Evolutionary conservation across 2,113 vertebrate species (phyloP).

Genomic region (Egretta garzetta): DNA sequence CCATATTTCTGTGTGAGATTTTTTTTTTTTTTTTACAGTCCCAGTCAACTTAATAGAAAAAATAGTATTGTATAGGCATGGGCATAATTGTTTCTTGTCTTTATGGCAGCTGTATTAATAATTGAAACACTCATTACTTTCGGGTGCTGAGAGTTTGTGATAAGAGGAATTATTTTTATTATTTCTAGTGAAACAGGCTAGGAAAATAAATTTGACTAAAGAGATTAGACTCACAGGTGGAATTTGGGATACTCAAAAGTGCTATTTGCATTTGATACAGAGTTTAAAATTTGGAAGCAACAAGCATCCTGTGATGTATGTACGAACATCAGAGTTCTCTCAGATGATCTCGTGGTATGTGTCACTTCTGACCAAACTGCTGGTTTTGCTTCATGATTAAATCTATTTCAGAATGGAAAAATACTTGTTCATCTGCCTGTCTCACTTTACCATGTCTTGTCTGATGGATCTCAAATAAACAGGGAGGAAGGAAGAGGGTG

Average conservation of each 20-base stretch:
- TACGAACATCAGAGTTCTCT: not conserved
- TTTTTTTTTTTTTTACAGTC: not conserved
- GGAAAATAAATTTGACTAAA: not conserved
- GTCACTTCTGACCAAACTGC: not conserved
- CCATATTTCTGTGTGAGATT: not conserved
- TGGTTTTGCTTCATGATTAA: not conserved
- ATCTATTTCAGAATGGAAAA: not conserved
- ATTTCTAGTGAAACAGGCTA: not conserved
- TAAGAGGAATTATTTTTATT: not conserved
- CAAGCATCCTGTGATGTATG: not conserved
- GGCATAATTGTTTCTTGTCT: not conserved
- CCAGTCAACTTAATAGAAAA: not conserved
- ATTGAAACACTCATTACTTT: not conserved
- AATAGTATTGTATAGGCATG: fast-evolving
- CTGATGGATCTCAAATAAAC: not conserved
- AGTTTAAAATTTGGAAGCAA: not conserved
- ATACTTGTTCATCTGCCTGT: not conserved
- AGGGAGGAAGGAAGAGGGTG: not conserved
- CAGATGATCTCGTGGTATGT: not conserved
- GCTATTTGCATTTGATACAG: not conserved
- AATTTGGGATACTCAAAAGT: not conserved
- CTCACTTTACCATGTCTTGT: not conserved
- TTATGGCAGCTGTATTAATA: not conserved
- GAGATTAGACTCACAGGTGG: not conserved
- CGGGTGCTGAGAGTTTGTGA: not conserved